Evolutionary conservation across 2,888 invertebrate genomes (phyloP), one percentile per base, ranked within the genome.

Genomic region (Cephalotes varians): DNA sequence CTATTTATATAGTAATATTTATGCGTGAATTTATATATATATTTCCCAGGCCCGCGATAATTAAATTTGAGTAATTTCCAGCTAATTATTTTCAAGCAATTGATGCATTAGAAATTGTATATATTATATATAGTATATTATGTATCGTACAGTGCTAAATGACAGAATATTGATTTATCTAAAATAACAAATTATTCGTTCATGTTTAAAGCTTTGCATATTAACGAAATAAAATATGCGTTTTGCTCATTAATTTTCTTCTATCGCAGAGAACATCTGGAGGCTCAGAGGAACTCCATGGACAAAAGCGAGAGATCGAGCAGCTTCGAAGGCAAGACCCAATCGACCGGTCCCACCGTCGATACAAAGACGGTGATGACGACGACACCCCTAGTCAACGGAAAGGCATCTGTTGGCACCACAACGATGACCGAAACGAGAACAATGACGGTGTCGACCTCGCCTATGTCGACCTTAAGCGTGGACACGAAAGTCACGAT

Each of bases 301-400:
- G 93, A 93, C 2, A 92, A 87, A 54, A 86, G 86, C 58, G 94
- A 94, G n/a, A 90, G 91, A 56, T 88, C 91, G 79, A 86, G 85
- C 58, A 91, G 90, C 37, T 60, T 80, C 60, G 93, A 93, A 64
- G 80, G 83, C 18, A 91, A 86, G 71, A 73, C 74, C 0, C 84
- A 84, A 12, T 31, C 85, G 31, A 81, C 88, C 31, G 86, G 83
- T 2, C 0, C 56, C 31, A 69, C 85, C 65, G 85, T 86, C n/a
- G 90, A 90, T 34, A 73, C 87, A 18, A 88, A 90, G 54, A 65
- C 85, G 40, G 84, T 85, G 18, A 82, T 87, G 34, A 86, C 62
- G 96, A 96, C 88, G 96, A 96, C 94, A 95, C 67, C 85, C 2
- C 56, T 85, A 3, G 71, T 86, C n/a, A 86, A 90, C 7, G 81